A percentile compares a stretch with the other conserved stretches of the same genome.
phyloP scores from a whole-genome alignment of 1,140 invertebrate genomes.

The Cylas formicarius region DNA sequence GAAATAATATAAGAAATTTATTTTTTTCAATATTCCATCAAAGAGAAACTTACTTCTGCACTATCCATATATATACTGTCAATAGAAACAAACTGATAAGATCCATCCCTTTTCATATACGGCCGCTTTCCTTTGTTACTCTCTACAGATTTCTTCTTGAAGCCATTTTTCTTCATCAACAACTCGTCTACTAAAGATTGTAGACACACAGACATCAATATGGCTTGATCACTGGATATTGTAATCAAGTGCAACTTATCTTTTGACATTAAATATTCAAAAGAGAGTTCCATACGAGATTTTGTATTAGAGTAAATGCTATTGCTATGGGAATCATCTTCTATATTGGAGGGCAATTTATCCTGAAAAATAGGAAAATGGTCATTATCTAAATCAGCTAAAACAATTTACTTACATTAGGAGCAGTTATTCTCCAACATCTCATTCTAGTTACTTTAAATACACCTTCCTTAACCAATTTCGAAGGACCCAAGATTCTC shows the following conservation, averaged over 20 bases:
- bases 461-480: slow-evolving; percentile 62
- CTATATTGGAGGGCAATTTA: slow-evolving; percentile 21
- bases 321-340: slow-evolving; percentile 19
- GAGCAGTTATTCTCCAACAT: slow-evolving; percentile 91
- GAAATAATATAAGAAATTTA: too few species aligned
- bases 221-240: slow-evolving; percentile 81
- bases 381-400: not conserved
- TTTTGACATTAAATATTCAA: slow-evolving; percentile 92
- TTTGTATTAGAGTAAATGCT: slow-evolving; percentile 32
- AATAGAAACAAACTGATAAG: slow-evolving; percentile 45
- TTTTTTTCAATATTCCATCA: too few species aligned
- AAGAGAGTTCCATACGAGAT: slow-evolving; percentile 70
- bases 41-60: slow-evolving; percentile 37
- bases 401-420: slow-evolving; percentile 56
- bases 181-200: slow-evolving; percentile 94
- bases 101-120: slow-evolving; percentile 49
- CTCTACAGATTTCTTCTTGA: slow-evolving; percentile 31
- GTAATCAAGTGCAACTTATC: slow-evolving; percentile 90
- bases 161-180: slow-evolving; percentile 69
- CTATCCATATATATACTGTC: slow-evolving; percentile 38
- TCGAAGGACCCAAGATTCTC: slow-evolving; percentile 42
- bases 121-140: slow-evolving; percentile 41
- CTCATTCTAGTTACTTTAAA: slow-evolving; percentile 93
- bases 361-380: slow-evolving; percentile 30
- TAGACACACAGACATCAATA: slow-evolving; percentile 89